Conservation (phyloP, 2,888 invertebrate species). For the Pyrrhosoma nymphula region DNA sequence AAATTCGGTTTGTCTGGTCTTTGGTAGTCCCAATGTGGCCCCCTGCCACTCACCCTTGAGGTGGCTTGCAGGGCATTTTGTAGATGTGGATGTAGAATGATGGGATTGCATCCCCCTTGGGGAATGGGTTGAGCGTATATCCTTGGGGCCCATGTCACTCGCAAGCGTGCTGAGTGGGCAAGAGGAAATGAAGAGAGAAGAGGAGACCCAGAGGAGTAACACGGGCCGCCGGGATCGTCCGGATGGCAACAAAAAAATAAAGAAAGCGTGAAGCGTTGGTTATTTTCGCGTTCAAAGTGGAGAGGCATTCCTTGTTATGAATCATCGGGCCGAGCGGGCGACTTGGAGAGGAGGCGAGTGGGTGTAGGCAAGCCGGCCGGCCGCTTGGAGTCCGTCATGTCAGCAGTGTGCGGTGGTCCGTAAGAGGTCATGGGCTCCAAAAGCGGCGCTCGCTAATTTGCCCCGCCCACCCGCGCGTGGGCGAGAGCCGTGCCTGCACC, state of each 20-base stretch:
- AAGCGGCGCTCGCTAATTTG: background rate
- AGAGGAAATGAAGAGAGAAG: too few species aligned
- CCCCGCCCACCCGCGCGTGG: background rate
- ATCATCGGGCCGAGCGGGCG: background rate
- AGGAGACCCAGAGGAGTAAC: background rate
- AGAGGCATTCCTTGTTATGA: background rate
- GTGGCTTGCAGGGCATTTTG: too few species aligned
- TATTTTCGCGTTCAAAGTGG: background rate
- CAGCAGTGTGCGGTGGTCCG: background rate
- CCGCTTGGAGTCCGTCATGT: background rate
- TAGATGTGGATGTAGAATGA: too few species aligned
- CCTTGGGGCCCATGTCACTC: too few species aligned
- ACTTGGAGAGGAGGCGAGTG: background rate
- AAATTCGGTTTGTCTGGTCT: too few species aligned
- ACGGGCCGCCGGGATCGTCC: background rate
- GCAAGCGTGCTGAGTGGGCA: background rate
- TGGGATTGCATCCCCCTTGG: too few species aligned
- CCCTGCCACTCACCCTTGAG: too few species aligned
- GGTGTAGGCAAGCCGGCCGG: background rate
- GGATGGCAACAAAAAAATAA: conserved; percentile 1
- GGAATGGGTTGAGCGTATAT: too few species aligned
- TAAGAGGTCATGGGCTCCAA: background rate
- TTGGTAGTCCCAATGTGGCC: too few species aligned
- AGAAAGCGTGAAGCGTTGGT: background rate
- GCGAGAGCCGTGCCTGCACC: background rate